Conservation (phyloP, 2,113 vertebrate species). For the Stomatorhinus ivindoensis region DNA sequence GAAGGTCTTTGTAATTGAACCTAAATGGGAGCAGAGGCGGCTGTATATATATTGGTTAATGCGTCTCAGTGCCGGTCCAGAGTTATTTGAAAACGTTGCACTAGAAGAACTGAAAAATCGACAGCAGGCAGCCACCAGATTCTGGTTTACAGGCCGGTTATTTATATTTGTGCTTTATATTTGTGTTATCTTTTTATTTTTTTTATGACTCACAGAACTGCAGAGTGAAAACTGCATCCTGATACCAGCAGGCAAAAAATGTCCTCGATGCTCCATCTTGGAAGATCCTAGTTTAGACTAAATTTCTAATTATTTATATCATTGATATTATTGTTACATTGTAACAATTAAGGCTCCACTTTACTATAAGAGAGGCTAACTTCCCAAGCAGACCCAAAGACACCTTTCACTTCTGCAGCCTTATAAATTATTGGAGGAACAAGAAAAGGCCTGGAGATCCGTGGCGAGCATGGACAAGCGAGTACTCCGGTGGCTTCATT, state of each 20-base stretch:
- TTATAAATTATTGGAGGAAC: neutral
- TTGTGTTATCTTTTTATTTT: slow-evolving; percentile 47
- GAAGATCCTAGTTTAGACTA: neutral
- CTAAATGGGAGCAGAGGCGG: slow-evolving; percentile 50
- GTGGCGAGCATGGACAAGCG: slow-evolving; percentile 44
- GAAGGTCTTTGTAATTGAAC: slow-evolving; percentile 53
- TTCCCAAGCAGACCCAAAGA: neutral
- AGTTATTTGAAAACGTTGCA: slow-evolving; percentile 22
- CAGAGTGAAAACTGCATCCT: slow-evolving; percentile 27
- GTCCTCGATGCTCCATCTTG: neutral
- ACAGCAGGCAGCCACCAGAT: slow-evolving; percentile 50
- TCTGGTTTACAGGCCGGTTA: neutral
- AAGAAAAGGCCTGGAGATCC: neutral
- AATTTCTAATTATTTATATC: neutral
- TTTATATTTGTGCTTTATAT: neutral
- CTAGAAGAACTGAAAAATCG: slow-evolving; percentile 19
- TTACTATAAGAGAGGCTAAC: neutral
- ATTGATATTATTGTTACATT: neutral
- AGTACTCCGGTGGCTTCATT: slow-evolving; percentile 32
- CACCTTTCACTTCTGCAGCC: neutral
- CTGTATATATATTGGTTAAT: slow-evolving; percentile 69
- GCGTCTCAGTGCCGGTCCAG: slow-evolving; percentile 47
- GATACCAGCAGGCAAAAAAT: neutral
- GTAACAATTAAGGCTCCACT: neutral
- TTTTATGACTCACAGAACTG: slow-evolving; percentile 44